These are phyloP conservation scores for Hymenopus coronatus DNA, from an alignment of 2,888 invertebrate genomes.

Conservation along the genomic window DNA sequence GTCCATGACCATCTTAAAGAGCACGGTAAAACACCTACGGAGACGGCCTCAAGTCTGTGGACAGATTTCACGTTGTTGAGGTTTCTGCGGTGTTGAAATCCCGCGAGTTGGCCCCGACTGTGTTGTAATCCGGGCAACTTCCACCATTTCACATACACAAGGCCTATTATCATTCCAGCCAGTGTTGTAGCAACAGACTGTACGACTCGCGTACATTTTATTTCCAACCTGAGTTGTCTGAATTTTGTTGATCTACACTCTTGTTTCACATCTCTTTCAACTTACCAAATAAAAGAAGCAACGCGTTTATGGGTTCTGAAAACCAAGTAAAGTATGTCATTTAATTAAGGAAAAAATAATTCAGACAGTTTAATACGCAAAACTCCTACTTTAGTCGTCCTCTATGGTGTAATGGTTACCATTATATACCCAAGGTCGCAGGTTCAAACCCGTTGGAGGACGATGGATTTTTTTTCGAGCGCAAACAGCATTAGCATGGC, in stretches of 20 bases:
- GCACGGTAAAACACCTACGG: background rate
- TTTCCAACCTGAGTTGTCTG: background rate
- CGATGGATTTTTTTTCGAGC: too few species aligned
- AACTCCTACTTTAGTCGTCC: too few species aligned
- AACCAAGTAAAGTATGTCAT: too few species aligned
- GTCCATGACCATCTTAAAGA: background rate
- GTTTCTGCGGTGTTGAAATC: conserved; percentile 1
- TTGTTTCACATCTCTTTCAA: too few species aligned
- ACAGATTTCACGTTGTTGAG: conserved; percentile 13
- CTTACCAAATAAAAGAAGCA: too few species aligned
- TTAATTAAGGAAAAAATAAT: too few species aligned
- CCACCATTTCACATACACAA: background rate
- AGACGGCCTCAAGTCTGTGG: background rate
- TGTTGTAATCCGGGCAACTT: background rate
- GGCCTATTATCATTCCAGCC: background rate
- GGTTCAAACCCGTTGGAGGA: too few species aligned
- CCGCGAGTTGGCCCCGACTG: background rate
- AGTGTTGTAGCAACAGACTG: background rate
- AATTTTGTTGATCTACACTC: background rate
- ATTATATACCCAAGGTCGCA: too few species aligned
- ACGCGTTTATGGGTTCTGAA: too few species aligned
- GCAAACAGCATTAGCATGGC: too few species aligned
- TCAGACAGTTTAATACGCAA: too few species aligned
- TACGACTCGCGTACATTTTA: background rate
- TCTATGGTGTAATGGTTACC: too few species aligned